Base-by-base conservation (phyloP, 2,113 vertebrate species). In the Motacilla tschutschensis region DNA sequence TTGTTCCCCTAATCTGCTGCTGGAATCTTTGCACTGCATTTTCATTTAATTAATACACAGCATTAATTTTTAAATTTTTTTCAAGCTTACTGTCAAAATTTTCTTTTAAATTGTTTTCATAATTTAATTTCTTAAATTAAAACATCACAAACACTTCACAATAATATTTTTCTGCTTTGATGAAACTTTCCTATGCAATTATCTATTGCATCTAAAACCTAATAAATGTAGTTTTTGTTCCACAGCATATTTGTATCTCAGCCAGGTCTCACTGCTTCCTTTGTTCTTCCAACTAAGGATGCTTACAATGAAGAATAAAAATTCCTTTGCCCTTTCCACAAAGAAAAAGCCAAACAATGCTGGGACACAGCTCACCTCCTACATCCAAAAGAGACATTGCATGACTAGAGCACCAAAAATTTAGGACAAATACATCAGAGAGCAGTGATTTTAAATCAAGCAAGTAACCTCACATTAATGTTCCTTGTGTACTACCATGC, bases 141-240 rank as follows among this genome's bases (percentile, higher is more conserved):
- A 90, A 44, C 40, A 83, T 44, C 7, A 7, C 11, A 77, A 90
- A 82, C 5, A 7, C 13, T 89, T 88, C 33, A 50, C 69, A 57
- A 73, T 48, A 74, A 72, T 73, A 19, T 33, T 75, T 86, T 89
- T 90, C 1, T 40, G 26, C 50, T 66, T 83, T 80, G 36, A 85
- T 88, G 28, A 50, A 89, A 75, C 36, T 89, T 91, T 41, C 16
- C 18, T 70, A 41, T 80, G 20, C 38, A 59, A 88, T 82, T 93
- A 47, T 55, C 38, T 93, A 8, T 72, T 89, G 12, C 43, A 65
- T 35, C n/a, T 64, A 26, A 65, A 65, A 26, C 24, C 9, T 28
- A 80, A 79, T 14, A 93, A 78, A 84, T 59, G 6, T 88, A 11
- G 5, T 20, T 79, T 94, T 82, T 72, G 13, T 38, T 76, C 24